A percentile compares a stretch with the other conserved stretches of the same genome.
These are phyloP conservation scores for Agrypnia vestita DNA, from an alignment of 1,140 invertebrate species.

Conservation along the genomic window DNA sequence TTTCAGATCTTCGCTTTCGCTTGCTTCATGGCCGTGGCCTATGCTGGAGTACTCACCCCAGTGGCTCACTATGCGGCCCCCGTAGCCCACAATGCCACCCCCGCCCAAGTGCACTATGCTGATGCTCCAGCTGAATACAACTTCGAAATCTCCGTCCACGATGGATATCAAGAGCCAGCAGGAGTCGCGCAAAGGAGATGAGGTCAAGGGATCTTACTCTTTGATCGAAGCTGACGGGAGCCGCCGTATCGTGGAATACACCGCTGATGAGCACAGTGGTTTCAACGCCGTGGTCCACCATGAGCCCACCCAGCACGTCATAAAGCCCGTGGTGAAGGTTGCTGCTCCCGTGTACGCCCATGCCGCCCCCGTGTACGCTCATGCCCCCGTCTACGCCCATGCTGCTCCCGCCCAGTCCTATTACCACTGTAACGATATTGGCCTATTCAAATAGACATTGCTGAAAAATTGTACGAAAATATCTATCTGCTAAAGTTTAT, in stretches of 20 bases:
- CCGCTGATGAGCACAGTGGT: conserved; percentile 80
- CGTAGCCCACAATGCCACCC: conserved; percentile 59
- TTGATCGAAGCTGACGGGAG: conserved; percentile 79
- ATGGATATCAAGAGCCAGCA: conserved; percentile 77
- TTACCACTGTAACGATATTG: no score
- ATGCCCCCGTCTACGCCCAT: conserved; percentile 44
- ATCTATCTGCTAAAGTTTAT: no score
- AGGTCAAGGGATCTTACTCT: conserved; percentile 75
- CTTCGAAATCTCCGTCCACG: conserved; percentile 73
- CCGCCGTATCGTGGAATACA: conserved; percentile 81
- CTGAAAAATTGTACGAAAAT: no score
- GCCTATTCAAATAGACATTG: no score
- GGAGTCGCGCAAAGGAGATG: conserved; percentile 75
- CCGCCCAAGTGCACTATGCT: conserved; percentile 14
- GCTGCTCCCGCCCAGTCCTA: conserved; percentile 64
- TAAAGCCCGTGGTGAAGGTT: conserved; percentile 62
- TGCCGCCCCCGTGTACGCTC: no score
- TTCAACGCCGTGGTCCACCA: conserved; percentile 80
- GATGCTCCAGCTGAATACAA: conserved; percentile 56
- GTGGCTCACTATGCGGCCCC: conserved; percentile 46
- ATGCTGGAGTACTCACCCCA: conserved; percentile 45
- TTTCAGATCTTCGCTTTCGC: conserved; percentile 54
- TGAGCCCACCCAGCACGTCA: conserved; percentile 68
- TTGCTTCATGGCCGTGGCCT: conserved; percentile 58
- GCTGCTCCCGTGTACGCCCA: conserved; percentile 41